phyloP scores from a whole-genome alignment of 2,113 vertebrate species.

The Ciconia stormi region DNA sequence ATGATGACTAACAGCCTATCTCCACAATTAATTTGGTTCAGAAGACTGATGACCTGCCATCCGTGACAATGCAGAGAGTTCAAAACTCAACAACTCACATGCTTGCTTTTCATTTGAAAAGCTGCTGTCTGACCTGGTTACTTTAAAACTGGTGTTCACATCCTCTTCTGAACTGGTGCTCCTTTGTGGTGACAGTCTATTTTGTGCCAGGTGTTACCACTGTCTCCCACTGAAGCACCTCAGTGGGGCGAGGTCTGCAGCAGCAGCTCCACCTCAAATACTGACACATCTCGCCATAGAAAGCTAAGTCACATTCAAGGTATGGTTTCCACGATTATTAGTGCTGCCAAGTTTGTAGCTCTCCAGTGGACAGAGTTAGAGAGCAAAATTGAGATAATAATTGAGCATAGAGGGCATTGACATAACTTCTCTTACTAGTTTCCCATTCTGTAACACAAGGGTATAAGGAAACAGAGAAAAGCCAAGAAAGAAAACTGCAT shows the following conservation, averaged over 20 bases:
- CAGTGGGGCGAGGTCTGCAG: background rate
- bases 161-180: background rate
- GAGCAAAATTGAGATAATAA: background rate
- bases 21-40: background rate
- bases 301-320: background rate
- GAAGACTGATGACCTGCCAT: no score
- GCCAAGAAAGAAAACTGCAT: background rate
- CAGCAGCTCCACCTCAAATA: background rate
- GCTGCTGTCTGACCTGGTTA: background rate
- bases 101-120: background rate
- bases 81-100: background rate
- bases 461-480: background rate
- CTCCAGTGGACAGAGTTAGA: background rate
- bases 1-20: no score
- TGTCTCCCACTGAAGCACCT: background rate
- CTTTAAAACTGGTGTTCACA: background rate
- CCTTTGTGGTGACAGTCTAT: background rate
- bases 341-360: background rate
- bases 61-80: background rate
- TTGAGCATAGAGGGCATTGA: background rate
- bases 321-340: fast-evolving
- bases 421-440: background rate
- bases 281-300: background rate
- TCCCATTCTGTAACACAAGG: background rate
- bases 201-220: background rate